Evolutionary conservation across 2,113 vertebrate genomes (phyloP), one percentile per base, ranked within the genome.

Genomic region (Passer montanus): DNA sequence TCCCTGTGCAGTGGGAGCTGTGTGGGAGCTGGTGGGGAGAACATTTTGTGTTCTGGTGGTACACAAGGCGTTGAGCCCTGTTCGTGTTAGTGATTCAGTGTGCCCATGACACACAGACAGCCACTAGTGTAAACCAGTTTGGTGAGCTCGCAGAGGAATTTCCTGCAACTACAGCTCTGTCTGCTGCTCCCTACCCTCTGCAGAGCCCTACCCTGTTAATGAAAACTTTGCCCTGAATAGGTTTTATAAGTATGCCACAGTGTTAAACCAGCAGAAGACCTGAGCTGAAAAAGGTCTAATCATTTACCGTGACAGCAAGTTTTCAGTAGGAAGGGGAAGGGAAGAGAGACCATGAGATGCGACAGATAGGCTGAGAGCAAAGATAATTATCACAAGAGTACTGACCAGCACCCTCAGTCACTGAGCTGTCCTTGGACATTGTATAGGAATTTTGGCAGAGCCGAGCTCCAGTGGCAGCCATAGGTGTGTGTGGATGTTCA

Each of bases 141-240:
- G 86, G 86, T 81, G 76, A 95, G 93, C 93, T 72, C 2, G 15
- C 83, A 75, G 77, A 96, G 78, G 87, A 85, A 95, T 77, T 91
- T 94, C 90, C 95, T 94, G 88, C 87, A 90, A 35, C 70, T 75
- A 50, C 67, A 59, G 62, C 66, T 84, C 86, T 82, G 76, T 24
- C 89, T 74, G 63, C 66, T 77, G 30, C 1, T 86, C 26, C 4
- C 72, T 67, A 26, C 50, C 55, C 59, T 74, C 70, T 63, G 70
- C 24, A 9, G 50, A 93, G 72, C 86, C 90, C 69, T 95, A 75
- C 78, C 47, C 81, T 75, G 5, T 6, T 44, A 75, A 72, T 0
- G 1, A 73, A 76, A 89, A 80, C 39, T 63, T 87, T 2, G 0
- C 50, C 74, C 67, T 31, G 27, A 69, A 10, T 44, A 53, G 53